Evolutionary conservation across 2,113 vertebrate genomes (phyloP).

Genomic region (Centropus bengalensis): DNA sequence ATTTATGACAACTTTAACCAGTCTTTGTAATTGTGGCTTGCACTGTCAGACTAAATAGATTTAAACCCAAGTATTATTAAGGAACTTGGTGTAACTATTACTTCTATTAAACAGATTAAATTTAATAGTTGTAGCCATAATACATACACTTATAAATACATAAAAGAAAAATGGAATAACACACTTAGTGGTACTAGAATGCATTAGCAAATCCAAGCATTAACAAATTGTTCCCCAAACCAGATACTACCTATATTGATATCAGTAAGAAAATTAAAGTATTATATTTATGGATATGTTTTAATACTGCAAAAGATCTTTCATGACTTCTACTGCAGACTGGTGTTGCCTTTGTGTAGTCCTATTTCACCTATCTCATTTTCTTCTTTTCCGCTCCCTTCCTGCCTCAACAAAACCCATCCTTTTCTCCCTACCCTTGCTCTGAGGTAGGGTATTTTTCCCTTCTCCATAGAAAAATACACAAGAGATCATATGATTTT

Average conservation of each 20-base stretch:
- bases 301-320: neutral
- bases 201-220: neutral
- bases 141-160: neutral
- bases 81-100: conserved; percentile 32
- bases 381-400: neutral
- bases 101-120: conserved; percentile 50
- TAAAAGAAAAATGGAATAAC: neutral
- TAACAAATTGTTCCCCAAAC: conserved; percentile 3
- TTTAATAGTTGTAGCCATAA: neutral
- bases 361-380: neutral
- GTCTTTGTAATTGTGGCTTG: conserved; percentile 42
- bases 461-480: neutral
- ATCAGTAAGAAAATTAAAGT: neutral
- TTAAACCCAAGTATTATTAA: conserved; percentile 37
- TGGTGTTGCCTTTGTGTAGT: neutral
- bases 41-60: conserved; percentile 50
- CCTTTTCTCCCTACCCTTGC: neutral
- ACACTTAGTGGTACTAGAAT: neutral
- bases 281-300: neutral
- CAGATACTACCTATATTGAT: neutral
- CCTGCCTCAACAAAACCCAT: neutral
- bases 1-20: conserved; percentile 54
- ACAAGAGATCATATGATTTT: neutral
- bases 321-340: neutral
- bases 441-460: neutral